Evolutionary conservation across 2,113 vertebrate species (phyloP).

Genomic region (Pteruthius melanotis): DNA sequence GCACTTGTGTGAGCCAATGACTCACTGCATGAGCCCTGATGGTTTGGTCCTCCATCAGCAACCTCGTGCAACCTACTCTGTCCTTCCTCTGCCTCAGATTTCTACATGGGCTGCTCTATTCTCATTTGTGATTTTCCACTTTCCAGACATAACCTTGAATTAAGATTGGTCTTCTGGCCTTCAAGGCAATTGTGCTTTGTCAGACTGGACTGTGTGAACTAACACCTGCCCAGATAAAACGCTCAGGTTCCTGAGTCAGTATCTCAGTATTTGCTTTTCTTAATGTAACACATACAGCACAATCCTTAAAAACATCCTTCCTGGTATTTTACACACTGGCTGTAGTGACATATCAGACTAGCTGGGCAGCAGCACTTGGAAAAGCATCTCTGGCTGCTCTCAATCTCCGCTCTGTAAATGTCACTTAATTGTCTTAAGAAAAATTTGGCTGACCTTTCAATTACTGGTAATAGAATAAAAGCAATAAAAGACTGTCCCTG

Average conservation of each 20-base stretch:
- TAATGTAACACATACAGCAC: neutral
- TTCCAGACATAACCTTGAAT: neutral
- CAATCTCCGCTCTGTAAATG: slow-evolving; percentile 18
- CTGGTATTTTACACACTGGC: neutral
- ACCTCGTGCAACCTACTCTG: neutral
- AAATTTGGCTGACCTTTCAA: slow-evolving; percentile 56
- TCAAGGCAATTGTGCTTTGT: neutral
- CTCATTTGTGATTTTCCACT: neutral
- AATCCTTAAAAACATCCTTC: neutral
- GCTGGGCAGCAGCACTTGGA: neutral
- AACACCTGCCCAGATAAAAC: neutral
- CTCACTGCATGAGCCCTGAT: neutral
- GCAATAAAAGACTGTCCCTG: neutral
- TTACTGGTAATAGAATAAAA: slow-evolving; percentile 48
- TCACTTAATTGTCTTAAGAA: slow-evolving; percentile 51
- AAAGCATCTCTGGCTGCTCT: neutral
- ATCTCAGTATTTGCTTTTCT: neutral
- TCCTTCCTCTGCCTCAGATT: neutral
- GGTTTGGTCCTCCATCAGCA: neutral
- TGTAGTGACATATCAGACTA: neutral
- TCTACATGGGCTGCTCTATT: neutral
- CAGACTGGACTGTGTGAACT: neutral
- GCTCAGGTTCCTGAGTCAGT: neutral
- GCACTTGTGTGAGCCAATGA: neutral
- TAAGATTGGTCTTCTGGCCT: neutral